These are phyloP conservation scores for Parasteatoda lunata DNA, from an alignment of 2,888 invertebrate species.

Conservation along the genomic window DNA sequence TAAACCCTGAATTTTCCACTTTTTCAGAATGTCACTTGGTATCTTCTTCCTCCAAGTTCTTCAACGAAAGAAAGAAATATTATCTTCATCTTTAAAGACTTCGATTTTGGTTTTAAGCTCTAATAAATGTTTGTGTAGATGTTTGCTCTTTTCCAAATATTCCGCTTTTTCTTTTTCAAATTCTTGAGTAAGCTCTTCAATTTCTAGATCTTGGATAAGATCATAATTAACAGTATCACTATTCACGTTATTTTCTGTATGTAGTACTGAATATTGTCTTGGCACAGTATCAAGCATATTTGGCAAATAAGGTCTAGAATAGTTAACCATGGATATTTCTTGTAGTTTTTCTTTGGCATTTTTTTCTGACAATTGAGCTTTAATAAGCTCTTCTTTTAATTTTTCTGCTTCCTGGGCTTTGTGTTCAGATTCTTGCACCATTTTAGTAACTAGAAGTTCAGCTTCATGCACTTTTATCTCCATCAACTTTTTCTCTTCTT, in stretches of 20 bases:
- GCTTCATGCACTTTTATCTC: slow-evolving; percentile 96
- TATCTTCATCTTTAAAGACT: slow-evolving; percentile 92
- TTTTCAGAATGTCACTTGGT: slow-evolving; percentile 95
- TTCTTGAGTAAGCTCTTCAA: slow-evolving; percentile 91
- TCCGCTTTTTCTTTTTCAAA: slow-evolving; percentile 94
- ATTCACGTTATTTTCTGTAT: slow-evolving; percentile 28
- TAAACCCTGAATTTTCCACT: slow-evolving; percentile 95
- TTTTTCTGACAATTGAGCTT: slow-evolving; percentile 90
- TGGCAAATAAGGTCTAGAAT: slow-evolving; percentile 71
- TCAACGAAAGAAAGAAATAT: slow-evolving; percentile 86
- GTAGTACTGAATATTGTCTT: slow-evolving; percentile 51
- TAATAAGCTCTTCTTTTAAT: slow-evolving; percentile 86
- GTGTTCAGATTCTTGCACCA: slow-evolving; percentile 94
- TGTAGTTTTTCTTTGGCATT: slow-evolving; percentile 93
- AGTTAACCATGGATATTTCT: slow-evolving; percentile 74
- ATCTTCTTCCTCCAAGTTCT: slow-evolving; percentile 94
- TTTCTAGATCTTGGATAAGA: slow-evolving; percentile 87
- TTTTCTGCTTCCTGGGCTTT: slow-evolving; percentile 89
- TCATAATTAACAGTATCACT: slow-evolving; percentile 75
- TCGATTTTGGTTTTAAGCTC: slow-evolving; percentile 95
- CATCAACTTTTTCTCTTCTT: slow-evolving; percentile 92
- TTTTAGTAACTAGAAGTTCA: slow-evolving; percentile 88
- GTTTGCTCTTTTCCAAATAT: slow-evolving; percentile 95
- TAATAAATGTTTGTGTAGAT: slow-evolving; percentile 92
- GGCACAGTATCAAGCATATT: slow-evolving; percentile 75